These are phyloP conservation scores for Drosophila rufa DNA, from an alignment of 1,140 invertebrate species.

Conservation along the genomic window DNA sequence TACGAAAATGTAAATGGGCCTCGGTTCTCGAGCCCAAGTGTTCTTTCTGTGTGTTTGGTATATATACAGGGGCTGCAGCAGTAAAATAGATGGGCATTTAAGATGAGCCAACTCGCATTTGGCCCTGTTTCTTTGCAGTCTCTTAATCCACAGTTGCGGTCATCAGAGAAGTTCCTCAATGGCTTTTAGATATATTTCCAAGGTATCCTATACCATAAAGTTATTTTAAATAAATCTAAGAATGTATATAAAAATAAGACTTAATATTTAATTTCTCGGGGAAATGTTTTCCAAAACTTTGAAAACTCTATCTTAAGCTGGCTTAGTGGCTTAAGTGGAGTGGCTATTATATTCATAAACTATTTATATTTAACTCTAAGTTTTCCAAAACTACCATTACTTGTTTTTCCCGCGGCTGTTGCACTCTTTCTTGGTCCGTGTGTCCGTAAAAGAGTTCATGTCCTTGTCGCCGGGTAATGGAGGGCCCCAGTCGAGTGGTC, in stretches of 20 bases:
- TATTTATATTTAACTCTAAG: background rate
- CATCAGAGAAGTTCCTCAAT: background rate
- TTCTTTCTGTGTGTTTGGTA: constrained; percentile 53
- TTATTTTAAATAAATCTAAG: background rate
- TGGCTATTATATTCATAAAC: background rate
- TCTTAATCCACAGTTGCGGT: constrained; percentile 39
- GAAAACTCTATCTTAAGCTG: background rate
- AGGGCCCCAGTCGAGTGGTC: constrained; percentile 49
- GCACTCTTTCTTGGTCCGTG: constrained; percentile 6
- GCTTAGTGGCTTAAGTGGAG: background rate
- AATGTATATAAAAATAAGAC: too few species aligned
- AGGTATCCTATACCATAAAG: too few species aligned
- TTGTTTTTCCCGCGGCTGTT: constrained; percentile 18
- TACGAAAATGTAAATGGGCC: constrained; percentile 67
- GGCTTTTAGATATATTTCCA: background rate
- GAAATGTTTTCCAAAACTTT: background rate
- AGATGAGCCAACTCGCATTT: constrained; percentile 52
- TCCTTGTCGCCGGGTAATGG: constrained; percentile 43
- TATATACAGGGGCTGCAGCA: constrained; percentile 42
- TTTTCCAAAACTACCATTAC: background rate
- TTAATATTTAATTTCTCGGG: too few species aligned
- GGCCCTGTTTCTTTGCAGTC: constrained; percentile 3
- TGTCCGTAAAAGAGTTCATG: constrained; percentile 19
- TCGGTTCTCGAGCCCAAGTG: constrained; percentile 43
- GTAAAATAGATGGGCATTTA: constrained; percentile 82